Evolutionary conservation across 23 tunicate genomes (phyloP).

Genomic region (Trididemnum nubilum): DNA sequence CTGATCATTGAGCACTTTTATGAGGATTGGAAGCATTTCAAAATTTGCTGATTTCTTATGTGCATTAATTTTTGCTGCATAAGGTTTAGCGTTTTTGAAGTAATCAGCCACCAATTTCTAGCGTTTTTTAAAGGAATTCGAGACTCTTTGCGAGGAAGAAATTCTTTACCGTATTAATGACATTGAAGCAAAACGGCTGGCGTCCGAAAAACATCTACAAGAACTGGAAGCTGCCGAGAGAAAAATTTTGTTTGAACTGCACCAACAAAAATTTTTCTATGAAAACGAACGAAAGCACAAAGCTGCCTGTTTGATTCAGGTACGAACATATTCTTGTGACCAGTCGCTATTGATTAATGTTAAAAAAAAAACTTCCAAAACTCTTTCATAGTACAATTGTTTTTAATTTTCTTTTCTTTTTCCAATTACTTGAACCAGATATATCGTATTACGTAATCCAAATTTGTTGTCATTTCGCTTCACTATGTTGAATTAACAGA

Average conservation of each 20-base stretch:
- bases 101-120: no score
- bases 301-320: conserved; percentile 56
- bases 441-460: no score
- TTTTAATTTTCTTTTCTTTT: no score
- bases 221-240: conserved; percentile 20
- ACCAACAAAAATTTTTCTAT: conserved; percentile 30
- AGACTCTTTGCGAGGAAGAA: conserved; percentile 17
- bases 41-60: not conserved
- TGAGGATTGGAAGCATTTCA: no score
- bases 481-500: no score
- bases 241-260: conserved; percentile 27
- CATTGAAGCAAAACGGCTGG: conserved; percentile 27
- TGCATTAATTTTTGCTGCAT: not conserved
- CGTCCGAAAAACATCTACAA: conserved; percentile 10
- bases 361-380: no score
- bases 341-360: not conserved
- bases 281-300: conserved; percentile 24
- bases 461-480: no score
- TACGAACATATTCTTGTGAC: no score
- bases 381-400: no score
- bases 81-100: not conserved
- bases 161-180: conserved; percentile 20
- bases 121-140: conserved; percentile 3
- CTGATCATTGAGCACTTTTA: not conserved
- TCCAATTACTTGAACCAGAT: no score